Percentiles rank a stretch among this genome's conserved stretches.
These are phyloP conservation scores for Phaonia tiefii DNA, from an alignment of 2,888 invertebrate species.

Conservation along the genomic window DNA sequence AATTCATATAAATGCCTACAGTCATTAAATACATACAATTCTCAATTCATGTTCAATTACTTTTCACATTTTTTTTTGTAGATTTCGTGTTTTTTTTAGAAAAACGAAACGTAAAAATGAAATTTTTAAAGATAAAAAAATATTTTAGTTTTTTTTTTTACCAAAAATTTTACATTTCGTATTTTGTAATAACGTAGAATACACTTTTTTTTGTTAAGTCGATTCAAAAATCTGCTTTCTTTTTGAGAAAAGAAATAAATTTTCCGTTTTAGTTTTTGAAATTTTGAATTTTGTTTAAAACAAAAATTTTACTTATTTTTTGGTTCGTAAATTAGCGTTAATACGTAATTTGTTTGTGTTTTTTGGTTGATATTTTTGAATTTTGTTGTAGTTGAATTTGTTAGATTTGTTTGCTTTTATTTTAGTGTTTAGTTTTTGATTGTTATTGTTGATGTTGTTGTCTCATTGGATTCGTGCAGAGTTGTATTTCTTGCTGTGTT, in stretches of 20 bases:
- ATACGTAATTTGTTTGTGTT: slow-evolving; percentile 54
- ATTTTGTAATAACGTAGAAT: slow-evolving; percentile 75
- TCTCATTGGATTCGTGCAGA: slow-evolving; percentile 59
- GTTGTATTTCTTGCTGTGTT: slow-evolving; percentile 49
- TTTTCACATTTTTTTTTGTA: slow-evolving; percentile 37
- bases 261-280: slow-evolving; percentile 69
- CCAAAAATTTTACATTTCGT: slow-evolving; percentile 22
- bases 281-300: slow-evolving; percentile 76
- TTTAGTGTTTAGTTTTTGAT: slow-evolving; percentile 51
- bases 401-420: neutral
- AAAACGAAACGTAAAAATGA: slow-evolving; percentile 44
- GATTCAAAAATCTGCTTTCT: slow-evolving; percentile 73
- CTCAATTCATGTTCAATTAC: too few relatives aligned
- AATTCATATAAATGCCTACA: slow-evolving; percentile 72
- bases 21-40: slow-evolving; percentile 71
- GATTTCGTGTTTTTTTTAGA: slow-evolving; percentile 30
- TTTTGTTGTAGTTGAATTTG: slow-evolving; percentile 65
- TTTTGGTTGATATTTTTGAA: slow-evolving; percentile 62
- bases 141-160: slow-evolving; percentile 39
- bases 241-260: slow-evolving; percentile 38
- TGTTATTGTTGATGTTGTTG: slow-evolving; percentile 49
- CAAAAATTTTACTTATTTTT: slow-evolving; percentile 49
- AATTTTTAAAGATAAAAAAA: slow-evolving; percentile 36
- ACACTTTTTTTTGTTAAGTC: slow-evolving; percentile 73
- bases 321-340: slow-evolving; percentile 53